Evolutionary conservation across 1,140 invertebrate genomes (phyloP).

Genomic region (Euglossa dilemma): DNA sequence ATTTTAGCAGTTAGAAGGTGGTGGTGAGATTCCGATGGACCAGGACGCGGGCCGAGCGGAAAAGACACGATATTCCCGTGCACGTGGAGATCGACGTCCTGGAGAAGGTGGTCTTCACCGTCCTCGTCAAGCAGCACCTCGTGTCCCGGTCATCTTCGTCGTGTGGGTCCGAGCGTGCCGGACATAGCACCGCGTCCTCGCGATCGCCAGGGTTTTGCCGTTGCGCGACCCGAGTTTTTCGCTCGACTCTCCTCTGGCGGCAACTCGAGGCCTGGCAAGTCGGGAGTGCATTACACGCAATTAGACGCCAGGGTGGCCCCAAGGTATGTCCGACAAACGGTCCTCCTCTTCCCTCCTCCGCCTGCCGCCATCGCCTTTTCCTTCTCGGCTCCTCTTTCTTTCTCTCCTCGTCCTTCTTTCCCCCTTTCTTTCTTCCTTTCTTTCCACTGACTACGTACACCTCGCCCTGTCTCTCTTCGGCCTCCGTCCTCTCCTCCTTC

Average conservation of each 20-base stretch:
- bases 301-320: conserved; percentile 81
- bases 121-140: conserved; percentile 43
- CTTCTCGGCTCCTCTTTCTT: conserved; percentile 52
- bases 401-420: conserved; percentile 18
- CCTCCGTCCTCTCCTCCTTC: background rate
- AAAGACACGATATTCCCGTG: conserved; percentile 59
- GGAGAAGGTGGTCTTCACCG: conserved; percentile 56
- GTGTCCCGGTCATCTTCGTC: conserved; percentile 67
- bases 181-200: conserved; percentile 78
- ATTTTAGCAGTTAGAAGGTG: conserved; percentile 61
- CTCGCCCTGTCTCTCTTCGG: background rate
- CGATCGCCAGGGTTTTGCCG: conserved; percentile 73
- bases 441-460: background rate
- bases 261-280: conserved; percentile 69
- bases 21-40: conserved; percentile 52
- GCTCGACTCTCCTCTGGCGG: conserved; percentile 70
- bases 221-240: conserved; percentile 77
- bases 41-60: conserved; percentile 46
- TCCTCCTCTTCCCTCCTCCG: conserved; percentile 61
- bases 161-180: conserved; percentile 78
- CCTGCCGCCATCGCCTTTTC: conserved; percentile 52
- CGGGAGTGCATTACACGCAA: conserved; percentile 79
- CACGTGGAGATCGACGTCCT: conserved; percentile 64
- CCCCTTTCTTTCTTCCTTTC: conserved; percentile 44
- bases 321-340: conserved; percentile 80